Evolutionary conservation across 2,113 vertebrate species (phyloP).

Genomic region (Probosciger aterrimus): DNA sequence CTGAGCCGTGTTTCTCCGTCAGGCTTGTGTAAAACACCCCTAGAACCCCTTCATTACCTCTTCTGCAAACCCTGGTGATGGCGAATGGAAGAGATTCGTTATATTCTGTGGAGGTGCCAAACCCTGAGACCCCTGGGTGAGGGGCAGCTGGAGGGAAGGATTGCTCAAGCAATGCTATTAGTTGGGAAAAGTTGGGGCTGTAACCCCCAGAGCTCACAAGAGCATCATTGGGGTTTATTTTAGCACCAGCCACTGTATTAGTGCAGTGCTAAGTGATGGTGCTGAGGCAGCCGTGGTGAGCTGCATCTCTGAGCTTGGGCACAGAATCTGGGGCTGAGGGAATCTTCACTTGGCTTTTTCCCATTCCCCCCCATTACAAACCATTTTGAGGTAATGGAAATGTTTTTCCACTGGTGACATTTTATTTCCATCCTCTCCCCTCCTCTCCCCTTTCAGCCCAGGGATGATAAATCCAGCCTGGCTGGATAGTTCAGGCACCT

Average conservation of each 20-base stretch:
- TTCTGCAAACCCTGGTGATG: background rate
- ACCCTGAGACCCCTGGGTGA: background rate
- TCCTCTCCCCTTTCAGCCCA: background rate
- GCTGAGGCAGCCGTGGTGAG: background rate
- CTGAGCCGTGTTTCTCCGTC: background rate
- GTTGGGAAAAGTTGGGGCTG: background rate
- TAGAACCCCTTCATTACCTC: background rate
- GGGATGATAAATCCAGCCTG: background rate
- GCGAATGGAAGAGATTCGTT: background rate
- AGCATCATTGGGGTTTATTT: background rate
- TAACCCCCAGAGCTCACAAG: background rate
- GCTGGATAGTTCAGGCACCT: background rate
- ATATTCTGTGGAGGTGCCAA: background rate
- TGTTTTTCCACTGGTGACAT: background rate
- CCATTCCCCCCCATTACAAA: background rate
- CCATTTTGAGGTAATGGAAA: background rate
- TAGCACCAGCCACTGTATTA: slow-evolving; percentile 3
- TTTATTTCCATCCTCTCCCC: background rate
- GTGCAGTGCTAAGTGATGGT: background rate
- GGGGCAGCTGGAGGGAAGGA: background rate
- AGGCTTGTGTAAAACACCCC: background rate
- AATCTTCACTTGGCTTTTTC: background rate
- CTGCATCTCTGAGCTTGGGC: background rate
- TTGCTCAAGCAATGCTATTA: background rate
- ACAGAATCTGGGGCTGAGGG: background rate